These are phyloP conservation scores for Heliconius hermathena DNA, from an alignment of 1,140 invertebrate species.

Conservation along the genomic window DNA sequence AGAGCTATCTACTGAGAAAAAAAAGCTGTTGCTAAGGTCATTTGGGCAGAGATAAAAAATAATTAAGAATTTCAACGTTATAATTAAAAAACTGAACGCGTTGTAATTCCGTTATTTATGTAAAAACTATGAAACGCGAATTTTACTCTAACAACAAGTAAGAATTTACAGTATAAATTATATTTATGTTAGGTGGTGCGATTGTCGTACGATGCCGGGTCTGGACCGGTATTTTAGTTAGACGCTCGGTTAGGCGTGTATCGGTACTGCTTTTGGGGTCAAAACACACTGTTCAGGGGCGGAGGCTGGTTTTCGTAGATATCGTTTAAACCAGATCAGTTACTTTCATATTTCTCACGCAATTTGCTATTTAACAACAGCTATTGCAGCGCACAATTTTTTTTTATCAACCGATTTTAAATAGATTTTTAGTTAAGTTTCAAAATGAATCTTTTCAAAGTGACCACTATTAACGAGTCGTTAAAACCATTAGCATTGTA, in stretches of 20 bases:
- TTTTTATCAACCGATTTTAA: neutral
- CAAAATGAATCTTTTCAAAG: neutral
- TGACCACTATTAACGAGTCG: neutral
- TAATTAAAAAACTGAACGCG: neutral
- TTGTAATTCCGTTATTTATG: conserved; percentile 23
- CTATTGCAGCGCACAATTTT: neutral
- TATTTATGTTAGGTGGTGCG: conserved; percentile 53
- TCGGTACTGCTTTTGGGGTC: conserved; percentile 44
- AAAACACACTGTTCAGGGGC: conserved; percentile 48
- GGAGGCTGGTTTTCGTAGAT: conserved; percentile 46
- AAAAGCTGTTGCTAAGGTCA: conserved; percentile 12
- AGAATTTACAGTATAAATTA: conserved; percentile 29
- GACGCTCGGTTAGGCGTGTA: conserved; percentile 38
- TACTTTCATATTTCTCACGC: conserved; percentile 48
- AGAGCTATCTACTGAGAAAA: neutral
- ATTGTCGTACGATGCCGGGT: conserved; percentile 59
- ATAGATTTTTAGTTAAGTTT: neutral
- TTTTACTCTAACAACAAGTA: neutral
- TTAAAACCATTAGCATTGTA: neutral
- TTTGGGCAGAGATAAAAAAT: neutral
- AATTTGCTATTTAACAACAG: conserved; percentile 16
- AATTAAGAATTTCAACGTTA: neutral
- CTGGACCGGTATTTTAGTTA: conserved; percentile 55
- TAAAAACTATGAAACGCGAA: conserved; percentile 27
- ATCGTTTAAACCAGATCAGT: conserved; percentile 44